A percentile compares a stretch with the other conserved stretches of the same genome.
Conservation (phyloP, 2,888 invertebrate genomes). For the Aleiodes alternator region DNA sequence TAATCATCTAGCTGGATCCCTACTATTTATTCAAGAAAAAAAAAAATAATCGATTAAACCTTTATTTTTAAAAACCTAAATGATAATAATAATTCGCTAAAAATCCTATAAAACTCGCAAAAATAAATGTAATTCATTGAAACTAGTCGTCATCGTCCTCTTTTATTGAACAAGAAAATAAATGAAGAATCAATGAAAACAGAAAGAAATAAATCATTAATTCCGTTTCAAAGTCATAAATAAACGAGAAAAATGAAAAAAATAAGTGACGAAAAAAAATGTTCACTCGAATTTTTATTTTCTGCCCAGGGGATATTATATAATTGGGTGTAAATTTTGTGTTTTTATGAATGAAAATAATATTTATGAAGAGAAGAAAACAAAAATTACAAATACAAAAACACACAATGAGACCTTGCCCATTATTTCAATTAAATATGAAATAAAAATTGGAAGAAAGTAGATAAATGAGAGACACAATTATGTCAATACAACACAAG, state of each 20-base stretch:
- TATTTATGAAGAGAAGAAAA: background rate
- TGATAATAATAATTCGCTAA: too few relatives aligned
- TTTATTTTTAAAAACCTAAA: background rate
- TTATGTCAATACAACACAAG: background rate
- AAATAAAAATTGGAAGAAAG: background rate
- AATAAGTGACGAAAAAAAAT: too few relatives aligned
- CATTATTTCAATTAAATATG: background rate
- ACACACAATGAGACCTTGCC: background rate
- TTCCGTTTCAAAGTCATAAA: background rate
- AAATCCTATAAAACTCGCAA: background rate
- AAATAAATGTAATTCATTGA: background rate
- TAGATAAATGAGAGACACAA: background rate
- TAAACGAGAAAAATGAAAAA: background rate
- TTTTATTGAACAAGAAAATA: background rate
- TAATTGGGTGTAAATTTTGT: background rate
- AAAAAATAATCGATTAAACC: background rate
- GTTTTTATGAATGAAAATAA: background rate
- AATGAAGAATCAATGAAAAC: background rate
- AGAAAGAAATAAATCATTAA: background rate
- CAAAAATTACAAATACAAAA: too few relatives aligned
- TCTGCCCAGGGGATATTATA: conserved; percentile 85
- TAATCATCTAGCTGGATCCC: conserved; percentile 31
- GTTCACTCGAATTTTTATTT: too few relatives aligned
- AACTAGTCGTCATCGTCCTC: conserved; percentile 30
- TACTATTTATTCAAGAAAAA: background rate